Base-by-base conservation (phyloP, 2,113 vertebrate species). In the Abramis brama region DNA sequence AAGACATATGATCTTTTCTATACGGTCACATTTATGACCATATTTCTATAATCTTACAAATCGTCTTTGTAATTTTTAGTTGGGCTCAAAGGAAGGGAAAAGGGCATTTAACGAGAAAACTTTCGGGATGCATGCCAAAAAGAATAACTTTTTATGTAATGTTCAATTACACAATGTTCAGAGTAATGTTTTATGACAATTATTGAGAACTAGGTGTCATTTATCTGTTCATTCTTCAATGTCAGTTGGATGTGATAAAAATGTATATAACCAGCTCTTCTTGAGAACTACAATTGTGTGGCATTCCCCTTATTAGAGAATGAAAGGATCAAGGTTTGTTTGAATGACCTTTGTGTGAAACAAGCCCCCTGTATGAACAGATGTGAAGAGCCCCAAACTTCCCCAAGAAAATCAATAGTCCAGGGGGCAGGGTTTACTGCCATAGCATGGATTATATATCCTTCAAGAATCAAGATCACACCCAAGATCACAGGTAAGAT, bases 301-400 rank as follows among this genome's bases (percentile, higher is more conserved):
- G 8, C 6, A 66, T 70, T 70, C 19, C 17, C 2, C 45, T 76
- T 52, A 52, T 47, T 6, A 47, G 71, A 25, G 23, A 47, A 75
- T n/a, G n/a, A n/a, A 27, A 52, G 47, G 74, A 52, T 60, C 36
- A 6, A 33, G 6, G 5, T 11, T n/a, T 79, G 66, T 76, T 50
- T 84, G 52, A 55, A 47, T 77, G 57, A 76, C 39, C 71, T 64
- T 30, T 77, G 23, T 74, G 75, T 76, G n/a, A 30, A 25, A 52
- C 13, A 52, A 52, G n/a, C 50, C 30, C 33, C 25, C 39, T 81
- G 79, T 81, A 30, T 81, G 79, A 81, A 66, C 79, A 81, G 79
- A 66, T 81, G 60, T 59, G 33, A 47, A 66, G 59, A 81, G 59
- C 39, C 39, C n/a, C 79, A 50, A 66, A 23, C 36, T 81, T 81